Conservation (phyloP, 2,797 vertebrate species). For the Lutra lutra region DNA sequence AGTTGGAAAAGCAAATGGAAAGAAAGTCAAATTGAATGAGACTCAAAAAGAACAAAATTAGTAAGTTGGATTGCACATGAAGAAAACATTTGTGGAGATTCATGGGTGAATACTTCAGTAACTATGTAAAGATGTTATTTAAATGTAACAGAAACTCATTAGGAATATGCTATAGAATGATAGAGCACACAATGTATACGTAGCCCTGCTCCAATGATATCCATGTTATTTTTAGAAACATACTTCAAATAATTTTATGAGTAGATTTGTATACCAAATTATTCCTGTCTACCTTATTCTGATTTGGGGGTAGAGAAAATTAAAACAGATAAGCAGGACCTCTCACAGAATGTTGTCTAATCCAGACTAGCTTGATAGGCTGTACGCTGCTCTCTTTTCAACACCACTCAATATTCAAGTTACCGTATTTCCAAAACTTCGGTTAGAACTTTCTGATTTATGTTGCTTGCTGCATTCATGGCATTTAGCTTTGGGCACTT, state of each 20-base stretch:
- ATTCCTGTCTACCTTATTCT: not conserved
- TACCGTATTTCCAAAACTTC: not conserved
- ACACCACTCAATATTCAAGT: not conserved
- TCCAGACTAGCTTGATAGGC: not conserved
- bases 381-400: not conserved
- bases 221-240: not conserved
- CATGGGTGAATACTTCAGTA: not conserved
- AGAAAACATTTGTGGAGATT: not conserved
- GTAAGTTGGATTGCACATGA: not conserved
- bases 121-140: not conserved
- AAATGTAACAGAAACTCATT: not conserved
- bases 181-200: not conserved
- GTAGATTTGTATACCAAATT: not conserved
- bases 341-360: accelerated
- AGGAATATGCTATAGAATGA: not conserved
- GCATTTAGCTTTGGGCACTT: constrained; percentile 41
- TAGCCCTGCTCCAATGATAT: not conserved
- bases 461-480: not conserved
- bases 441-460: constrained; percentile 39
- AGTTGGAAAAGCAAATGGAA: not conserved
- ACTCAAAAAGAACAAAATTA: not conserved
- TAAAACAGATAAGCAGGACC: not conserved
- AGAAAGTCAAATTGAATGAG: not conserved
- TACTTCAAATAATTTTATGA: not conserved
- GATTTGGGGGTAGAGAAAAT: not conserved